These are phyloP conservation scores for Melanotus villosus DNA, from an alignment of 2,888 invertebrate species.

Conservation along the genomic window DNA sequence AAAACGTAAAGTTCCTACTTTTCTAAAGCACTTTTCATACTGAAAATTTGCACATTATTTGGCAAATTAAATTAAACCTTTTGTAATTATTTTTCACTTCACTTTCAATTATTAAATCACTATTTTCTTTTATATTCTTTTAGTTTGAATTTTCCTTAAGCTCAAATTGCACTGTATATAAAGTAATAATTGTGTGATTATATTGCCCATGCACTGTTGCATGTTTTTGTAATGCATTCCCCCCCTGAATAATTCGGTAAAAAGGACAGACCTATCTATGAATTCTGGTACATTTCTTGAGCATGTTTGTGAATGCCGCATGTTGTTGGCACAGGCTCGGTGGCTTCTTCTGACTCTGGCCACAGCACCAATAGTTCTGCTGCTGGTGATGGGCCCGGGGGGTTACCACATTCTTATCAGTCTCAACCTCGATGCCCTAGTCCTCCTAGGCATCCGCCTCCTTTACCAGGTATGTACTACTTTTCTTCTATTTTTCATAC, in stretches of 20 bases:
- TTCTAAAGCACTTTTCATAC: too few relatives aligned
- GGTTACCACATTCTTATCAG: conserved; percentile 65
- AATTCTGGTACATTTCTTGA: conserved; percentile 45
- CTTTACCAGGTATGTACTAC: conserved; percentile 63
- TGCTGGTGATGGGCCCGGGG: conserved; percentile 72
- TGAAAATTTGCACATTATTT: too few relatives aligned
- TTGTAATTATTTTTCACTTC: background rate
- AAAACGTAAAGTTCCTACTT: too few relatives aligned
- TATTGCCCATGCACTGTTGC: conserved; percentile 18
- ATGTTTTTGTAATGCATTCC: conserved; percentile 13
- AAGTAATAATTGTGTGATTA: too few relatives aligned
- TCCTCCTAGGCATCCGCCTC: conserved; percentile 64
- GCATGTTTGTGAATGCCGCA: conserved; percentile 58
- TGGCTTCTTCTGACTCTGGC: conserved; percentile 93
- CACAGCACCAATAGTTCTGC: conserved; percentile 82
- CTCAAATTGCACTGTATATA: conserved; percentile 12
- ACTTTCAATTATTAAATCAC: background rate
- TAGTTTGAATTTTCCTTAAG: background rate
- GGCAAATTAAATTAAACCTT: too few relatives aligned
- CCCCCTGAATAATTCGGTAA: too few relatives aligned
- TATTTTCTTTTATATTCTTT: background rate
- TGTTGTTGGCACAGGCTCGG: conserved; percentile 76
- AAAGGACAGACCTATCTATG: conserved; percentile 1
- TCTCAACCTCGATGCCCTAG: conserved; percentile 63
- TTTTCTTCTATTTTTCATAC: background rate